phyloP scores from a whole-genome alignment of 2,888 invertebrate genomes.

The Lathronympha strigana region DNA sequence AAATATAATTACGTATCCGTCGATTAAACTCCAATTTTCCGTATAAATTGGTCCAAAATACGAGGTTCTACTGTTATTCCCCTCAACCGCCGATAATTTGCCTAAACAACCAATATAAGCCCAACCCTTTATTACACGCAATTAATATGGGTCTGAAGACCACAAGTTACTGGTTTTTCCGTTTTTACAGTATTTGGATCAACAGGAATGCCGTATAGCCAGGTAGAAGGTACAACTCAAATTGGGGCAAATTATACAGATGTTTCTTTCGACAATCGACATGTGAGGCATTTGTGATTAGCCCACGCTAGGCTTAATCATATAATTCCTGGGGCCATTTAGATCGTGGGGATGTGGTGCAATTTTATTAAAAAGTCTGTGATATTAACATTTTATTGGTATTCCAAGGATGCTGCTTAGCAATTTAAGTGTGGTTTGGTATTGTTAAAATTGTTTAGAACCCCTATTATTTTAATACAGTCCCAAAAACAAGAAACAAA shows the following conservation, averaged over 20 bases:
- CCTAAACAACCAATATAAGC: neutral
- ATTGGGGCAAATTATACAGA: slow-evolving; percentile 53
- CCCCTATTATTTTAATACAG: neutral
- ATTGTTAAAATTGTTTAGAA: neutral
- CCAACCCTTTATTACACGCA: neutral
- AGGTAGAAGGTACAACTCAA: slow-evolving; percentile 51
- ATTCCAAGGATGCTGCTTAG: neutral
- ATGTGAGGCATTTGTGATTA: slow-evolving; percentile 19
- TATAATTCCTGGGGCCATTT: slow-evolving; percentile 1
- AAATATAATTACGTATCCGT: slow-evolving; percentile 59
- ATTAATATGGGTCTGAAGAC: neutral
- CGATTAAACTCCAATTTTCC: slow-evolving; percentile 71
- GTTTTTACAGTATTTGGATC: no score
- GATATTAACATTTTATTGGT: neutral
- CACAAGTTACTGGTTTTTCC: neutral
- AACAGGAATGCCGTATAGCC: no score
- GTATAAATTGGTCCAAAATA: slow-evolving; percentile 54
- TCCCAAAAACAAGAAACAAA: neutral
- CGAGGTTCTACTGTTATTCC: slow-evolving; percentile 35
- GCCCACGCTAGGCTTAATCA: neutral
- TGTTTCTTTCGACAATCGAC: slow-evolving; percentile 31
- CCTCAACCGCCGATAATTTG: neutral
- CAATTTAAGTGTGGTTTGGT: neutral
- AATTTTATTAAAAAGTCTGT: neutral
- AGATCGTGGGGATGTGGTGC: neutral